Evolutionary conservation across 2,797 vertebrate species (phyloP), one percentile per base, ranked within the genome.

Genomic region (Gila robusta): DNA sequence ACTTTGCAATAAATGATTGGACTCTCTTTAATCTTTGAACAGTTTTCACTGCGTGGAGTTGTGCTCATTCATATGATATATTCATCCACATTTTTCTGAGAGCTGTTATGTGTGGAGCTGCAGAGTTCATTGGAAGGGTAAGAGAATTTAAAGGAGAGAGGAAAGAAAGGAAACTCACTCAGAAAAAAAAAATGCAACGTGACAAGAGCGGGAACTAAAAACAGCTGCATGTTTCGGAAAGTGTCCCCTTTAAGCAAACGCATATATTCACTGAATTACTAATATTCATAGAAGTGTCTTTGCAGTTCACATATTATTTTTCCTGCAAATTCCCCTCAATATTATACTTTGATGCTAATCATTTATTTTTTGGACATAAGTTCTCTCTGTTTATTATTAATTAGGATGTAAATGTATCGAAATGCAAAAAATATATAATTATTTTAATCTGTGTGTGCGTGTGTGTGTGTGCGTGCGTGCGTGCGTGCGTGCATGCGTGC

Each of bases 51-150:
- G 74, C 37, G 14, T 66, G 37, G 56, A 80, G 80, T 82, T 81
- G 77, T 64, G 77, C 70, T 71, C 81, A 84, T 81, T 86, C 70
- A 12, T 71, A 81, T 86, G 79, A 88, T 81, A 39, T 86, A 88
- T 86, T 88, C 84, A 52, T 67, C 81, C 41, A 39, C 39, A 37
- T 77, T 74, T 83, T 69, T 80, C 66, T 74, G n/a, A 54, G 28
- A 80, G 76, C 80, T 72, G 19, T 44, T 82, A 59, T 74, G 26
- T 21, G 49, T 35, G 67, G 78, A 80, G 70, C 54, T 8, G 28
- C 70, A 74, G 81, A 84, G 87, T 86, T 88, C 84, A 88, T 32
- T 80, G 49, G 62, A 83, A 88, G 81, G 87, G 49, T 84, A 88
- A 59, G 73, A 82, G 35, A 82, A 72, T 49, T 49, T 64, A 39